Conservation (phyloP, 2,888 invertebrate genomes). For the Athetis lepigone region DNA sequence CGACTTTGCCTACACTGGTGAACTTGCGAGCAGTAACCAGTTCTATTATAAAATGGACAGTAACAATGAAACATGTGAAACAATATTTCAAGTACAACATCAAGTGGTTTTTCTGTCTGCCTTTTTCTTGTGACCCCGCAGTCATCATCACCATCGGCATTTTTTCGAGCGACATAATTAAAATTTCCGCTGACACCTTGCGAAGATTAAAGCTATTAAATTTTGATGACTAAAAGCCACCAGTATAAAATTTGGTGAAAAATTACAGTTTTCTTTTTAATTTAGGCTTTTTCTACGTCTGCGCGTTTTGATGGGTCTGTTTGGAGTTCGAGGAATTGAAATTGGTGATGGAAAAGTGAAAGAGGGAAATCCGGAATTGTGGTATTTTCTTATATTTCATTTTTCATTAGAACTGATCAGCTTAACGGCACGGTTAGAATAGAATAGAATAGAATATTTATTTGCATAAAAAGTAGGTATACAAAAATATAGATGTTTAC, state of each 20-base stretch:
- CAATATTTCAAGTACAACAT: background rate
- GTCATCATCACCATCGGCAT: conserved; percentile 71
- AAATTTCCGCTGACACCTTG: conserved; percentile 80
- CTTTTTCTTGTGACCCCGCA: conserved; percentile 33
- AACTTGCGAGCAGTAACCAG: too few relatives aligned
- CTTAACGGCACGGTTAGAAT: too few relatives aligned
- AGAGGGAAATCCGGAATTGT: background rate
- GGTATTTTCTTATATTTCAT: background rate
- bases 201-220: conserved; percentile 74
- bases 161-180: conserved; percentile 80
- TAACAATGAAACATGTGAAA: too few relatives aligned
- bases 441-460: too few relatives aligned
- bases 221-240: conserved; percentile 73
- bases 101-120: conserved; percentile 32
- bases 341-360: background rate
- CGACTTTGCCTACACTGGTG: too few relatives aligned
- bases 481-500: too few relatives aligned
- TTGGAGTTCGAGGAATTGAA: conserved; percentile 10
- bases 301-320: conserved; percentile 14
- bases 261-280: conserved; percentile 49
- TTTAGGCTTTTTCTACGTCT: conserved; percentile 25
- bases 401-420: too few relatives aligned
- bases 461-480: too few relatives aligned
- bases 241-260: conserved; percentile 58
- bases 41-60: too few relatives aligned